Evolutionary conservation across 2,888 invertebrate genomes (phyloP).

Genomic region (Pasiphila rectangulata): DNA sequence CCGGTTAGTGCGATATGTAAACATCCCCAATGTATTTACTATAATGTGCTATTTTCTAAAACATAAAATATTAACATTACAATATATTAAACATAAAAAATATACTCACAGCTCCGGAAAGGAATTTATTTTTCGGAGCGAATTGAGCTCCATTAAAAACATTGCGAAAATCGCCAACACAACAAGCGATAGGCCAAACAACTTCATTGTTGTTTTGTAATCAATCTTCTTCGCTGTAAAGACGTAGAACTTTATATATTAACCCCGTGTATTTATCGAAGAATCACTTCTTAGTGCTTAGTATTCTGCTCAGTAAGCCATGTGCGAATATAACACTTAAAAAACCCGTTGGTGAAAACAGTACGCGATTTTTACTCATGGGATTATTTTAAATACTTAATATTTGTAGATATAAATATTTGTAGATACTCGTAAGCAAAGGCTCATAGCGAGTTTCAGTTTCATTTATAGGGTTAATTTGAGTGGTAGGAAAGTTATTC

Average conservation of each 20-base stretch:
- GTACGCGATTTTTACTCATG: too few species aligned
- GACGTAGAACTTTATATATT: background rate
- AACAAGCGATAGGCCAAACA: slow-evolving; percentile 21
- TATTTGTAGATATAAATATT: too few species aligned
- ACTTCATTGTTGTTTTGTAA: slow-evolving; percentile 17
- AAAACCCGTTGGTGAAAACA: background rate
- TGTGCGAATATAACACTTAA: slow-evolving; percentile 1
- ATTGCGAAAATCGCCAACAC: slow-evolving; percentile 18
- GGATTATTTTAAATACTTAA: too few species aligned
- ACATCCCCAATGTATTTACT: slow-evolving; percentile 19
- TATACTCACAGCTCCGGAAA: slow-evolving; percentile 20
- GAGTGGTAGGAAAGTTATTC: too few species aligned
- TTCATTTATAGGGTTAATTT: too few species aligned
- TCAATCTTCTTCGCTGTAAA: background rate
- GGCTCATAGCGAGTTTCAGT: too few species aligned
- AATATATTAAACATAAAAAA: too few species aligned
- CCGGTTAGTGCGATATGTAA: too few species aligned
- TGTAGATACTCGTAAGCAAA: too few species aligned
- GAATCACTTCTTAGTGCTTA: background rate
- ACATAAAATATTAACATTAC: background rate
- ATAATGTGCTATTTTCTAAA: background rate
- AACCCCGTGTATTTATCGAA: background rate
- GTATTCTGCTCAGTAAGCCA: background rate
- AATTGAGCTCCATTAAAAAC: slow-evolving; percentile 15
- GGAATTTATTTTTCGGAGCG: slow-evolving; percentile 31